Conservation (phyloP, 2,888 invertebrate species). For the Micoletzkya japonica region DNA sequence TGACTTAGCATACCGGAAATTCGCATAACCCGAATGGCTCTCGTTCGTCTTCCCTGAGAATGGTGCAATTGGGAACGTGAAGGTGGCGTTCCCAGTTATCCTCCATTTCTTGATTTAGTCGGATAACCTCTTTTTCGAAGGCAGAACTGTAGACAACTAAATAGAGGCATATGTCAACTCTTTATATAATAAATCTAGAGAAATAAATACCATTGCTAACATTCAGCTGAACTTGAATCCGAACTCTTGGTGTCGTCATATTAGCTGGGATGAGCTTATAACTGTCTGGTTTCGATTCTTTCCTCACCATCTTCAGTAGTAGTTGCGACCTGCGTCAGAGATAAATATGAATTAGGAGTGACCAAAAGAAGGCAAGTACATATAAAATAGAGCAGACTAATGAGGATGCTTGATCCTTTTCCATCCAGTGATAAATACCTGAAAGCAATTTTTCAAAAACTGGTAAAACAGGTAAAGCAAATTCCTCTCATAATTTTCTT, state of each 20-base stretch:
- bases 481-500: too few species aligned
- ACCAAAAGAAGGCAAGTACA: too few species aligned
- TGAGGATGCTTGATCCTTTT: too few species aligned
- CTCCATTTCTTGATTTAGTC: background rate
- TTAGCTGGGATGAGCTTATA: too few species aligned
- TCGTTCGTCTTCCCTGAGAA: background rate
- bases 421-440: too few species aligned
- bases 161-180: background rate
- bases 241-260: background rate
- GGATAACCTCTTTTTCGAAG: background rate
- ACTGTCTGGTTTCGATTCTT: too few species aligned
- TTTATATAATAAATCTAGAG: background rate
- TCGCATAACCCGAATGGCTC: background rate
- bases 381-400: too few species aligned
- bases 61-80: background rate
- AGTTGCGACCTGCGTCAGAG: too few species aligned
- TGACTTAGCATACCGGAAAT: background rate
- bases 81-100: background rate
- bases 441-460: too few species aligned
- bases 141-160: background rate
- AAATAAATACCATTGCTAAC: background rate
- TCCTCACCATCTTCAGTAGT: too few species aligned
- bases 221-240: background rate
- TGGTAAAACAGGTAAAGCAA: too few species aligned
- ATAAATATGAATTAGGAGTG: too few species aligned